phyloP scores from a whole-genome alignment of 2,888 invertebrate genomes.

The Empis stercorea region DNA sequence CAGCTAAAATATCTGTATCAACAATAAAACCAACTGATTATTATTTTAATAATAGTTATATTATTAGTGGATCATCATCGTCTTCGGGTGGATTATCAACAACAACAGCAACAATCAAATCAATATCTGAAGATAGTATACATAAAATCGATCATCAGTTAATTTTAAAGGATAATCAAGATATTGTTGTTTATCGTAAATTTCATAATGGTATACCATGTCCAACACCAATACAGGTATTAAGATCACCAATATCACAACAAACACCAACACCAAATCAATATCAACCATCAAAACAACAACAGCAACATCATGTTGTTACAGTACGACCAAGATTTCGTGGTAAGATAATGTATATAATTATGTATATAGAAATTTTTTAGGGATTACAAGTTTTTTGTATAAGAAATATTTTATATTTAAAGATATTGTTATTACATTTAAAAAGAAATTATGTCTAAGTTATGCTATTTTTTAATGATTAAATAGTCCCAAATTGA shows the following conservation, averaged over 20 bases:
- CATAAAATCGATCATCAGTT: constrained; percentile 24
- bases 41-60: background rate
- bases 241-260: background rate
- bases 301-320: constrained; percentile 3
- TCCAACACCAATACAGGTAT: constrained; percentile 3
- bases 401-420: no score
- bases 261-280: background rate
- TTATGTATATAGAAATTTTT: no score
- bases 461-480: no score
- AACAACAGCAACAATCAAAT: no score
- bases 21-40: background rate
- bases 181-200: constrained; percentile 30
- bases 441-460: no score
- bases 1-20: constrained; percentile 1
- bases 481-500: no score
- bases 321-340: constrained; percentile 6
- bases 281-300: background rate
- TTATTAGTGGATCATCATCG: no score
- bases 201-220: constrained; percentile 10
- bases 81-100: no score
- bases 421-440: no score
- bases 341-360: no score
- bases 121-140: constrained; percentile 5
- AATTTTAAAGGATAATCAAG: constrained; percentile 29
- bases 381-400: no score